Evolutionary conservation across 2,113 vertebrate species (phyloP), one percentile per base, ranked within the genome.

Genomic region (Rynchops niger): DNA sequence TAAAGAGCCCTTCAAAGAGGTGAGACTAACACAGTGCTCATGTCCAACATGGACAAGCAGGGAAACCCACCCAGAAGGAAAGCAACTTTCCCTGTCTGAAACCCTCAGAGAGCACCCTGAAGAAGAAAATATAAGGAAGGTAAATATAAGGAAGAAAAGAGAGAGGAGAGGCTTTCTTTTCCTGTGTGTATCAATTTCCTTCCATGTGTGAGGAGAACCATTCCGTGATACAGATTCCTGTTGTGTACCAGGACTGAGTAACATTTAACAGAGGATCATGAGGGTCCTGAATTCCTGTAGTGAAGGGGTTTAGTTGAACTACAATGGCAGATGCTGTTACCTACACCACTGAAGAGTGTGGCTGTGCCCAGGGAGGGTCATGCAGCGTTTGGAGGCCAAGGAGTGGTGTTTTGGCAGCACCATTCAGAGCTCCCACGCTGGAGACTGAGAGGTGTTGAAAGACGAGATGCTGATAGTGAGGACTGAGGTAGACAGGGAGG

Each of bases 1-100:
- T 93, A 95, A 98, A 97, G 96, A 98, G 86, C 62, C 61, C 52
- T 86, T 90, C 90, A 85, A 62, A 80, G 42, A 65, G 26, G 66
- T 69, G 32, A 71, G 88, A 49, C 26, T 73, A 82, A 50, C 23
- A 73, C 8, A 47, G 38, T 67, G 32, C 22, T n/a, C 19, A 34
- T 58, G 15, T 66, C 47, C 52, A 63, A 8, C 9, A n/a, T 9
- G 21, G 21, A 43, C 36, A 82, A 12, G 27, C 27, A 82, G 66
- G 88, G 70, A 94, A 94, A 58, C 10, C 5, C 34, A 40, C 21
- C 19, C 20, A 90, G 61, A 36, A 89, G 32, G 25, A 83, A 90
- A 62, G 30, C 19, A 82, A 9, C 9, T 76, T 87, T 65, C n/a
- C 53, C 62, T 59, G 20, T 29, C 34, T 40, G 26, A 86, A 79